phyloP scores from a whole-genome alignment of 2,888 invertebrate genomes.

The Caenorhabditis macrosperma region DNA sequence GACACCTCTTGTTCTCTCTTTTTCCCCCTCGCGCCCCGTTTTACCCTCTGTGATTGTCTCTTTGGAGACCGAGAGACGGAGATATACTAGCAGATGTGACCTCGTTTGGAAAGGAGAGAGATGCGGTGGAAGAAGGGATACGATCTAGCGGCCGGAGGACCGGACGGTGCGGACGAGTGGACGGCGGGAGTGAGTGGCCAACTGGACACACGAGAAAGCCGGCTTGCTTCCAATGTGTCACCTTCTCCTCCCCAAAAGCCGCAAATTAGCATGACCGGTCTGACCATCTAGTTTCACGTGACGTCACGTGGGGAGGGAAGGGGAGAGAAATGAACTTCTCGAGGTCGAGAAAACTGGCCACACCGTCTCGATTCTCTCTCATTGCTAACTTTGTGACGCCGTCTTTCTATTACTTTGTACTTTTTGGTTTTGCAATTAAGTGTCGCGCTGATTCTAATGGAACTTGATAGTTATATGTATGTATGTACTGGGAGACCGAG shows the following conservation, averaged over 20 bases:
- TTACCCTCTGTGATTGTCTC: too few relatives aligned
- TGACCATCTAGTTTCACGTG: slow-evolving; percentile 8
- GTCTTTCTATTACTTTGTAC: too few relatives aligned
- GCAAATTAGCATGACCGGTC: slow-evolving; percentile 32
- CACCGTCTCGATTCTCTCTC: too few relatives aligned
- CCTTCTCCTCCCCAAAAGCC: slow-evolving; percentile 1
- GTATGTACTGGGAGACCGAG: too few relatives aligned
- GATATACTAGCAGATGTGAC: slow-evolving; percentile 38
- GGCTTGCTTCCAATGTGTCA: neutral
- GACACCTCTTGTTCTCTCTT: slow-evolving; percentile 28
- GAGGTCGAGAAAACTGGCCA: too few relatives aligned
- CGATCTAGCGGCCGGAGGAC: slow-evolving; percentile 1
- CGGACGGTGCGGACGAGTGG: slow-evolving; percentile 20
- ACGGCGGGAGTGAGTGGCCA: slow-evolving; percentile 21
- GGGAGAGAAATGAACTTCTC: slow-evolving; percentile 4
- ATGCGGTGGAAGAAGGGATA: slow-evolving; percentile 32
- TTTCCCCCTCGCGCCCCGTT: too few relatives aligned
- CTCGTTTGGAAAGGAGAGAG: slow-evolving; percentile 47
- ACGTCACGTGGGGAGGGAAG: slow-evolving; percentile 18
- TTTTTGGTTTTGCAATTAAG: too few relatives aligned
- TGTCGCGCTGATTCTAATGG: too few relatives aligned
- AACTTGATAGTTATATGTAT: too few relatives aligned
- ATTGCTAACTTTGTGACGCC: too few relatives aligned
- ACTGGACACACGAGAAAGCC: slow-evolving; percentile 6
- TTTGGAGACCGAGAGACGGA: slow-evolving; percentile 26